Base-by-base conservation (phyloP, 1,140 invertebrate genomes). In the Zaprionus tsacasi region DNA sequence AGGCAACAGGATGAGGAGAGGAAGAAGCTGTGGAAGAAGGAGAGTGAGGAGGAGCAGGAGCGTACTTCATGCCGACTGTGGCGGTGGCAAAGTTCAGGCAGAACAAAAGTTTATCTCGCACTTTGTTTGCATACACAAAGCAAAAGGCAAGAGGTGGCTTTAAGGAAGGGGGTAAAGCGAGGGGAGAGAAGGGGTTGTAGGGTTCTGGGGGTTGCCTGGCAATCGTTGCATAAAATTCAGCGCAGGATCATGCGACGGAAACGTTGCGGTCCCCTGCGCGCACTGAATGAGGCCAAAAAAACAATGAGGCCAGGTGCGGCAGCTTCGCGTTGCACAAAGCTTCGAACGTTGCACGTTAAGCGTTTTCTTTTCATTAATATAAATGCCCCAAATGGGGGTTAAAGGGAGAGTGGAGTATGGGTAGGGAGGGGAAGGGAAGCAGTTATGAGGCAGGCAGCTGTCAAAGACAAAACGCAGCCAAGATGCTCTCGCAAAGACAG, bases 71-170 rank as follows among this genome's bases (percentile, higher is more conserved):
- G 60, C 17, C 45, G 15, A 52, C 50, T 40, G 12, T 38, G 30
- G 56, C 76, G 64, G 71, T 63, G 73, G 64, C 66, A 90, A 91
- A 91, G 88, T 91, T 91, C 87, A 91, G 70, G 59, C 79, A 70
- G 78, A 83, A 91, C 72, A 91, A 91, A 91, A 91, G 87, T 91
- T 91, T 91, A 91, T 81, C 75, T 88, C 88, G 67, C 78, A 81
- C 87, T 87, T 89, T 91, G 82, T 87, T 74, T 81, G 82, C 82
- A 70, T 71, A 72, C 71, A 85, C 81, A 90, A 89, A 74, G 75
- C 27, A n/a, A 21, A 54, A 58, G 36, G 12, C 38, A 12, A 17
- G 6, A 17, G 27, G 27, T 1, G 35, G 63, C 58, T 69, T 0
- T 10, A 15, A n/a, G 12, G 12, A 6, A 56, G 27, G 57, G 21